phyloP scores from a whole-genome alignment of 2,113 vertebrate species.

The Pipra filicauda region DNA sequence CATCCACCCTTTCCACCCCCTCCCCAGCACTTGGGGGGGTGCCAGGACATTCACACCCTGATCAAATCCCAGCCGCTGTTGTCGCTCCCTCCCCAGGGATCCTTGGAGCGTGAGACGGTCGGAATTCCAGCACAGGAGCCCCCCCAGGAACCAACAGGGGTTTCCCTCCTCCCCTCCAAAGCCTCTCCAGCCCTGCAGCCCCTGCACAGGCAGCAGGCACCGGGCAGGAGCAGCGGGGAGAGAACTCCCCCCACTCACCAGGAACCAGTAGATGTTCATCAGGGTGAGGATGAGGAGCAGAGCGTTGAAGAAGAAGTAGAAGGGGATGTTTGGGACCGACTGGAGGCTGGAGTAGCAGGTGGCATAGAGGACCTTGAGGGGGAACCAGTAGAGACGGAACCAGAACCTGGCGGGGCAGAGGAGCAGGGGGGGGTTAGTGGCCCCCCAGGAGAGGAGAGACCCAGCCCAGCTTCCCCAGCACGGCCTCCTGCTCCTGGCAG shows the following conservation, averaged over 20 bases:
- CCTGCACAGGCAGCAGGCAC: neutral
- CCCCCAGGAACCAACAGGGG: fast-evolving
- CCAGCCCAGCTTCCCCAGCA: neutral
- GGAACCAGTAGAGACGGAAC: constrained; percentile 99
- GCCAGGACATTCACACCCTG: neutral
- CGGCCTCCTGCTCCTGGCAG: neutral
- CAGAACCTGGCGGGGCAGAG: constrained; percentile 85
- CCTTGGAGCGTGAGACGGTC: fast-evolving
- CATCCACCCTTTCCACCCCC: neutral
- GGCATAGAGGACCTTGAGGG: constrained; percentile 93
- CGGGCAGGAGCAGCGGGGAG: neutral
- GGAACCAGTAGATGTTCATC: constrained; percentile 99
- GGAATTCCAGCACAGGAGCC: neutral
- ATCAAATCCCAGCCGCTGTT: fast-evolving
- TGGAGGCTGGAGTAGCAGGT: constrained; percentile 88
- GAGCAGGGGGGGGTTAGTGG: neutral
- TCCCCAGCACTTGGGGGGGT: neutral
- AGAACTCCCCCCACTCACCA: constrained; percentile 79
- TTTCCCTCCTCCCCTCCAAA: neutral
- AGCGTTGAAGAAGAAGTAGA: constrained; percentile 98
- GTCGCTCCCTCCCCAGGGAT: fast-evolving
- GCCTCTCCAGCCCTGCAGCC: fast-evolving
- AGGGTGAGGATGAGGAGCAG: constrained; percentile 86
- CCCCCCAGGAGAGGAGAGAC: neutral
- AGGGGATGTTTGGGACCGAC: constrained; percentile 86